Conservation (phyloP, 1,140 invertebrate genomes). For the Spodoptera litura region DNA sequence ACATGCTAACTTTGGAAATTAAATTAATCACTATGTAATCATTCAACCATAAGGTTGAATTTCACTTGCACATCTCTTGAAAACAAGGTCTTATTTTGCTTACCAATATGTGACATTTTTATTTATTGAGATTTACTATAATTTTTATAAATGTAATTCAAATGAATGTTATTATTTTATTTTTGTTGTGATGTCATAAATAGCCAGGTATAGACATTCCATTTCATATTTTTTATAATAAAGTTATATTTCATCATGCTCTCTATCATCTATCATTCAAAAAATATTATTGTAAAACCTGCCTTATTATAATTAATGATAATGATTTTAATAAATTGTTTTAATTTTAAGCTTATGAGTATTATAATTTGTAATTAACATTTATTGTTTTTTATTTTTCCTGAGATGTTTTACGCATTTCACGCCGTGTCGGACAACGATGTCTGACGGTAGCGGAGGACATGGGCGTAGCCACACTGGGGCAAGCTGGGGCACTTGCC, state of each 20-base stretch:
- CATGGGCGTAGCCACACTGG: too few species aligned
- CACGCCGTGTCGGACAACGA: too few species aligned
- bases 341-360: slow-evolving; percentile 44
- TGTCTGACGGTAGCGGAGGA: too few species aligned
- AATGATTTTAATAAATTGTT: slow-evolving; percentile 19
- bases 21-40: too few species aligned
- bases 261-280: background rate
- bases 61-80: too few species aligned
- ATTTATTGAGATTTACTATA: background rate
- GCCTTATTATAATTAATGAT: background rate
- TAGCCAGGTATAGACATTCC: slow-evolving; percentile 10
- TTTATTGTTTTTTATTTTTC: background rate
- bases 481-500: too few species aligned
- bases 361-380: slow-evolving; percentile 37
- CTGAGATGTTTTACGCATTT: too few species aligned
- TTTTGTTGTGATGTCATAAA: too few species aligned
- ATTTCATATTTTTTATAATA: slow-evolving; percentile 2
- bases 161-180: too few species aligned
- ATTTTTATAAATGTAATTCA: background rate
- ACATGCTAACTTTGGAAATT: slow-evolving; percentile 1
- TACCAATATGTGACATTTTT: background rate
- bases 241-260: background rate
- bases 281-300: too few species aligned
- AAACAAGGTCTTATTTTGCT: too few species aligned
- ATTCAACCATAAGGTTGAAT: too few species aligned